Percentiles rank a stretch among this genome's conserved stretches.
phyloP scores from a whole-genome alignment of 1,140 invertebrate species.

The Lordiphosa collinella region DNA sequence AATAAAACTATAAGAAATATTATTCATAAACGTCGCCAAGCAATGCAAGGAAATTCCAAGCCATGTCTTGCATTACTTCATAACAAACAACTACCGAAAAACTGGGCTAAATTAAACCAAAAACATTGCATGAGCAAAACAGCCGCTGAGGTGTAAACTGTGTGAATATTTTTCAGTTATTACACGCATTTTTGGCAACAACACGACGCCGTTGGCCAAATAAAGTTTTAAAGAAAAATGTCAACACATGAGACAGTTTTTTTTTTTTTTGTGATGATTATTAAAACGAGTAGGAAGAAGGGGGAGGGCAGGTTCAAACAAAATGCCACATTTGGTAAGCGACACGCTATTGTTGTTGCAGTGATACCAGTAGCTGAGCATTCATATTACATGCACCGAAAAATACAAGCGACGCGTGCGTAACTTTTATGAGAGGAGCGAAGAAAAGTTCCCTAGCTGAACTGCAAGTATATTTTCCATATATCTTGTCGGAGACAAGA shows the following conservation, averaged over 20 bases:
- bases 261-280: slow-evolving; percentile 40
- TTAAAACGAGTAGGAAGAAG: slow-evolving; percentile 53
- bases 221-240: slow-evolving; percentile 64
- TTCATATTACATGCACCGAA: slow-evolving; percentile 32
- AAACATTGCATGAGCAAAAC: slow-evolving; percentile 35
- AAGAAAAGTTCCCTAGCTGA: slow-evolving; percentile 4
- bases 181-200: slow-evolving; percentile 68
- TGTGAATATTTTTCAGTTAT: slow-evolving; percentile 73
- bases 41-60: not conserved
- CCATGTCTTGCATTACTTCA: slow-evolving; percentile 30
- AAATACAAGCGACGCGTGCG: slow-evolving; percentile 36
- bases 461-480: slow-evolving; percentile 13
- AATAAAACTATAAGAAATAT: too few species aligned
- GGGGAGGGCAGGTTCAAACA: slow-evolving; percentile 40
- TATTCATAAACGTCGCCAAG: not conserved
- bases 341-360: slow-evolving; percentile 50
- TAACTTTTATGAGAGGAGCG: slow-evolving; percentile 18
- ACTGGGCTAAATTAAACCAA: slow-evolving; percentile 64
- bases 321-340: slow-evolving; percentile 66
- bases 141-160: slow-evolving; percentile 49
- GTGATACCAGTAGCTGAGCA: slow-evolving; percentile 26
- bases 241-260: slow-evolving; percentile 60
- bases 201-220: slow-evolving; percentile 56
- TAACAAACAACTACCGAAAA: slow-evolving; percentile 25
- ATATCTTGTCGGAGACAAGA: slow-evolving; percentile 14